These are phyloP conservation scores for Tauraco erythrolophus DNA, from an alignment of 2,113 vertebrate species.

Conservation along the genomic window DNA sequence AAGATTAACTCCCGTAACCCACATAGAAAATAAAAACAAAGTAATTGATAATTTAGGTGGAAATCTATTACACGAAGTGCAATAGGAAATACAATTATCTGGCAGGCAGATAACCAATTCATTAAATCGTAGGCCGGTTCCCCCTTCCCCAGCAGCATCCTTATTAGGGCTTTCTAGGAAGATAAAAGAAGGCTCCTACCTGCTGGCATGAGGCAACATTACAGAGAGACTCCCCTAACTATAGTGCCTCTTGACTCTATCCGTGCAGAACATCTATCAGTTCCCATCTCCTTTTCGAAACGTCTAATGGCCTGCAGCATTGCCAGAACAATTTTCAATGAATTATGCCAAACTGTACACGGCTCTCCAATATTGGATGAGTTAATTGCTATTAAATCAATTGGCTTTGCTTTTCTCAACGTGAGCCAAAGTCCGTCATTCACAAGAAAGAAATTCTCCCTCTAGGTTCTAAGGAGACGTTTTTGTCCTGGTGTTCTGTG, in stretches of 20 bases:
- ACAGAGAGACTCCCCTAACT: background rate
- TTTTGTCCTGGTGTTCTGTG: background rate
- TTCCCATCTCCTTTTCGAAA: slow-evolving; percentile 12
- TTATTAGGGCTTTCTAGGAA: slow-evolving; percentile 45
- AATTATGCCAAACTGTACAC: slow-evolving; percentile 43
- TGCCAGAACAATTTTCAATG: slow-evolving; percentile 43
- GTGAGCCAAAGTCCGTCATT: slow-evolving; percentile 46
- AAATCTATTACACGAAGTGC: slow-evolving; percentile 37
- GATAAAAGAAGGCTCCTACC: slow-evolving; percentile 1
- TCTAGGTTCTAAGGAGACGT: background rate
- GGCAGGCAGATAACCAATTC: slow-evolving; percentile 25
- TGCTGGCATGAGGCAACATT: background rate
- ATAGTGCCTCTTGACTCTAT: background rate
- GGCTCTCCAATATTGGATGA: slow-evolving; percentile 37
- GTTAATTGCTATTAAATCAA: slow-evolving; percentile 68
- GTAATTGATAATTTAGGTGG: slow-evolving; percentile 54
- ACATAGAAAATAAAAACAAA: slow-evolving; percentile 43
- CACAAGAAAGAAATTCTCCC: slow-evolving; percentile 16
- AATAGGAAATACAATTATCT: slow-evolving; percentile 68
- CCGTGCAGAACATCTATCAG: slow-evolving; percentile 17
- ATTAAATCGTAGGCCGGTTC: background rate
- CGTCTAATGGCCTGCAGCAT: slow-evolving; percentile 15
- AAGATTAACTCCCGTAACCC: background rate
- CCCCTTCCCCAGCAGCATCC: background rate
- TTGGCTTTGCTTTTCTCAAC: slow-evolving; percentile 47